Percentiles rank a stretch among this genome's conserved stretches.
phyloP scores from a whole-genome alignment of 2,888 invertebrate genomes.

The Osedax frankpressi region DNA sequence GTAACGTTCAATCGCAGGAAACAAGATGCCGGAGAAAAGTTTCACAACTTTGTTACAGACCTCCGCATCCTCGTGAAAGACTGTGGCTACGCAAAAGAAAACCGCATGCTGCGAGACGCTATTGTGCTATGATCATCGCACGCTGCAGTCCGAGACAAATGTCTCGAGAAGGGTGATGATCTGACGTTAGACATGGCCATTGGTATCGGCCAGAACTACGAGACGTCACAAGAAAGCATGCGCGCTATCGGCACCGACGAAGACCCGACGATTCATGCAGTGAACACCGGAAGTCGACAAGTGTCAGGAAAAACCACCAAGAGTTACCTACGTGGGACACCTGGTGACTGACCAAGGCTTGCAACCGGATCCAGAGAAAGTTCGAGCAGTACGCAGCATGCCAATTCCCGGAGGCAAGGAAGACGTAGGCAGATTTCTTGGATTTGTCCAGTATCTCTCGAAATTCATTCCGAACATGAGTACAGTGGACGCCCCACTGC shows the following conservation, averaged over 20 bases:
- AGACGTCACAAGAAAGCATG: background rate
- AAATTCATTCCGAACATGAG: too few species aligned
- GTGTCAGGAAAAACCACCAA: too few species aligned
- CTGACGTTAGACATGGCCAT: background rate
- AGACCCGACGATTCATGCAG: slow-evolving; percentile 2
- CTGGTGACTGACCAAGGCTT: too few species aligned
- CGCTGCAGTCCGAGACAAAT: background rate
- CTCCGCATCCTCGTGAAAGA: background rate
- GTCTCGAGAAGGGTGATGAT: slow-evolving; percentile 5
- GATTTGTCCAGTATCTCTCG: slow-evolving; percentile 1
- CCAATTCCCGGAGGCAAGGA: background rate
- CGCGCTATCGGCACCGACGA: background rate
- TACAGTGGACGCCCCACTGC: slow-evolving; percentile 3
- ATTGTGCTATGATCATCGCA: slow-evolving; percentile 6
- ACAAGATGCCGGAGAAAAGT: background rate
- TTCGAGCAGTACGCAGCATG: background rate
- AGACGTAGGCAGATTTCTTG: background rate
- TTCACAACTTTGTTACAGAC: slow-evolving; percentile 6
- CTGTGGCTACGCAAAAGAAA: background rate
- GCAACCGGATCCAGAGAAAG: background rate
- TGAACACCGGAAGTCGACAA: slow-evolving; percentile 3
- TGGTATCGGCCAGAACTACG: background rate
- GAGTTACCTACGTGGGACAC: too few species aligned
- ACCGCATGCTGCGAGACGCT: background rate
- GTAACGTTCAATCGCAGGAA: slow-evolving; percentile 3